These are phyloP conservation scores for Myotis brandtii DNA, from an alignment of 2,113 vertebrate species.

Conservation along the genomic window DNA sequence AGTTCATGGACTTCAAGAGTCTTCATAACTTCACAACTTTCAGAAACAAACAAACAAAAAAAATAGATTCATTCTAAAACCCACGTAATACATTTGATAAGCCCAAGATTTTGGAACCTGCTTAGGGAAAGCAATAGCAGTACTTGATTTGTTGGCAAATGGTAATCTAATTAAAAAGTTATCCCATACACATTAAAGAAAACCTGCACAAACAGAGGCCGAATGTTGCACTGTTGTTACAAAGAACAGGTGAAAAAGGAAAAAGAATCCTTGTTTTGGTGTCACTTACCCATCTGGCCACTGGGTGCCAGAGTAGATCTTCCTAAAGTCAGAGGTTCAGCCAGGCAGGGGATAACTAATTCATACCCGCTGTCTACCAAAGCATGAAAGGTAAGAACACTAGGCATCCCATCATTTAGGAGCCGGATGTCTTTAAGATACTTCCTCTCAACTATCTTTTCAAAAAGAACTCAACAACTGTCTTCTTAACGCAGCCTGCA, in stretches of 20 bases:
- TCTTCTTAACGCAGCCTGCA: not conserved
- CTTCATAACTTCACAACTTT: not conserved
- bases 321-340: constrained; percentile 13
- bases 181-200: not conserved
- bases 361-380: not conserved
- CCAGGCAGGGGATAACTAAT: not conserved
- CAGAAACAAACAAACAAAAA: not conserved
- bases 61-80: not conserved
- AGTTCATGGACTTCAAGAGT: not conserved
- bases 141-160: not conserved
- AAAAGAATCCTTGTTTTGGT: constrained; percentile 10
- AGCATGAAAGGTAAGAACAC: not conserved
- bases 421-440: not conserved
- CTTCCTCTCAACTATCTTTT: not conserved
- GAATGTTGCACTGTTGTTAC: not conserved
- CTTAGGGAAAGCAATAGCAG: not conserved
- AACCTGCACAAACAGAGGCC: not conserved
- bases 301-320: constrained; percentile 72
- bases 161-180: not conserved
- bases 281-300: constrained; percentile 69
- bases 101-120: not conserved
- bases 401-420: not conserved
- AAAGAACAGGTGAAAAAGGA: not conserved
- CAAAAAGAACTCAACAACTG: constrained; percentile 7
- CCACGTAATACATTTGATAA: not conserved